Percentiles rank a stretch among this genome's conserved stretches.
Conservation (phyloP, 2,113 vertebrate genomes). For the Oryctolagus cuniculus region mOryCun1.1 NC_091442.1:100941501-100942000, state of each 20-base stretch:
- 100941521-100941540: neutral
- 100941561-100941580: slow-evolving; percentile 2
- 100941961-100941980: neutral
- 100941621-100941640: slow-evolving; percentile 70
- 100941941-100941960: neutral
- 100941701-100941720: neutral
- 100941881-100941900: neutral
- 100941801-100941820: neutral
- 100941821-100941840: neutral
- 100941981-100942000: neutral
- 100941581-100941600: slow-evolving; percentile 56
- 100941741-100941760: neutral
- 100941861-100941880: neutral
- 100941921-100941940: neutral
- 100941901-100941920: slow-evolving; percentile 31
- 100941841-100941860: slow-evolving; percentile 40
- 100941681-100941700: neutral
- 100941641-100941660: slow-evolving; percentile 68
- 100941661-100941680: slow-evolving; percentile 25
- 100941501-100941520: neutral
- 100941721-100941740: neutral
- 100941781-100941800: neutral
- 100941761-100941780: neutral
- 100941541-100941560: slow-evolving; percentile 49
- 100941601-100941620: slow-evolving; percentile 41